Conservation (phyloP, 2,797 vertebrate genomes). For the Enteromius treurensis region DNA sequence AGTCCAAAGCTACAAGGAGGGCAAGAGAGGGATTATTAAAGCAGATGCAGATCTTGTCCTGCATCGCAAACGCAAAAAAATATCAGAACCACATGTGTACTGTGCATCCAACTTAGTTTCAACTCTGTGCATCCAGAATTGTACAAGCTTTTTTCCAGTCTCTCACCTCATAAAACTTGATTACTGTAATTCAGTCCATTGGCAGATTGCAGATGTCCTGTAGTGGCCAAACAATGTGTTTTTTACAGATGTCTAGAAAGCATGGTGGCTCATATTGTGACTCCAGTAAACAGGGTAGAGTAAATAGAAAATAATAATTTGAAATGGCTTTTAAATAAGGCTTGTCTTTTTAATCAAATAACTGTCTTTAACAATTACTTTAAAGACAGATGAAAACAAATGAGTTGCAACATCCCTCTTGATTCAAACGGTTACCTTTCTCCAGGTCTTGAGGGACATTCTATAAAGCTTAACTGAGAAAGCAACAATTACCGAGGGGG, state of each 20-base stretch:
- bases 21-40: constrained; percentile 6
- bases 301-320: background rate
- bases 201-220: background rate
- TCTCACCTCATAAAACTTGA: constrained; percentile 9
- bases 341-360: background rate
- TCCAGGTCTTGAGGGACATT: background rate
- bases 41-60: background rate
- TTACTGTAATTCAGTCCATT: background rate
- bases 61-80: background rate
- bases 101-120: background rate
- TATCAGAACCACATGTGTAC: constrained; percentile 1
- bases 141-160: background rate
- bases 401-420: background rate
- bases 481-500: background rate
- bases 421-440: background rate
- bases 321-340: background rate
- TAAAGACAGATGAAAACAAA: background rate
- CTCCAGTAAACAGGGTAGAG: background rate
- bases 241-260: background rate
- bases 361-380: background rate
- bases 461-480: background rate
- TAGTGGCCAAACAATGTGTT: background rate
- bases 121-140: background rate
- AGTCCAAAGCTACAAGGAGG: background rate
- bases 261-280: background rate